Evolutionary conservation across 2,113 vertebrate species (phyloP).

Genomic region (Spermophilus dauricus): DNA sequence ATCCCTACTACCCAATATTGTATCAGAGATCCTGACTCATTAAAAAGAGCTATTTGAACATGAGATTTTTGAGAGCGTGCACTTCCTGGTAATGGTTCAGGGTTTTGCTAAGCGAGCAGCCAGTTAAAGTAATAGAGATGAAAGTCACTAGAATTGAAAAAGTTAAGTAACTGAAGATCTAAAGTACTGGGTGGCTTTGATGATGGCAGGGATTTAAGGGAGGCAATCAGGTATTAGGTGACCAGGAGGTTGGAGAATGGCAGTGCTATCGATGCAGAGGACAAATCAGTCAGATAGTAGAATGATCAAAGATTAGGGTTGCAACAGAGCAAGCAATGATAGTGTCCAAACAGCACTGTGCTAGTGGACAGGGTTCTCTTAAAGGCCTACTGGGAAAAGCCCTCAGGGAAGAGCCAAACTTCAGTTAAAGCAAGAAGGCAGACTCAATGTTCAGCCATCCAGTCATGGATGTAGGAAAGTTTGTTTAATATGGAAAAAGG

Average conservation of each 20-base stretch:
- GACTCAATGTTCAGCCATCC: neutral
- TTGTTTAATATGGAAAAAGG: neutral
- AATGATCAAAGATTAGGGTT: neutral
- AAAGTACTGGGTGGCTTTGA: neutral
- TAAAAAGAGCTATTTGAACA: neutral
- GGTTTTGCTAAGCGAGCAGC: neutral
- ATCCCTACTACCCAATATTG: neutral
- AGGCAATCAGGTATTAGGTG: neutral
- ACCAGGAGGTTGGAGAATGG: neutral
- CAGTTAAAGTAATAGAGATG: neutral
- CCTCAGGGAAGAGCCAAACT: neutral
- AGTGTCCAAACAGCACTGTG: neutral
- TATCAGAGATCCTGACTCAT: neutral
- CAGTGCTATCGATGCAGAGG: neutral
- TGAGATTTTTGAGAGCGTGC: neutral
- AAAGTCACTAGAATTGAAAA: neutral
- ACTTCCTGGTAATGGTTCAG: neutral
- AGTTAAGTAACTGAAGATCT: neutral
- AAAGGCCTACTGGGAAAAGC: neutral
- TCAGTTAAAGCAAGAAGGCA: neutral
- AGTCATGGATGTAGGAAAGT: neutral
- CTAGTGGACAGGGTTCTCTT: neutral
- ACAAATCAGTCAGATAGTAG: neutral
- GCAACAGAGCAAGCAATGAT: fast-evolving
- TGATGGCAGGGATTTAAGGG: neutral